phyloP scores from a whole-genome alignment of 2,797 vertebrate genomes.

The Craterocephalus amniculus region DNA sequence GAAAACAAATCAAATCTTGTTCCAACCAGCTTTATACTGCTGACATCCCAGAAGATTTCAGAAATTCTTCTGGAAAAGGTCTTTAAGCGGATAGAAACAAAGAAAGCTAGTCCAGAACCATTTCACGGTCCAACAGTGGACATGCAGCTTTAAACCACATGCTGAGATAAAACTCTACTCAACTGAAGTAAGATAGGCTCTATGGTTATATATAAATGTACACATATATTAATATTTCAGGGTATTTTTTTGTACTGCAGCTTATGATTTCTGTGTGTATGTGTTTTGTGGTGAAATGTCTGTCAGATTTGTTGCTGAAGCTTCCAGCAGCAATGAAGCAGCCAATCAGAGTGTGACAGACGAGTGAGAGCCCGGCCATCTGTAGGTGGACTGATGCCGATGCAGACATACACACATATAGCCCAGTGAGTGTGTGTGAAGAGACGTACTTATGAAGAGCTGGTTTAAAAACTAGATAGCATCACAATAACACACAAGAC shows the following conservation, averaged over 20 bases:
- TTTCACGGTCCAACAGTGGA: not conserved
- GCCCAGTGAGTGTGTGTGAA: conserved; percentile 1
- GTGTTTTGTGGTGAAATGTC: conserved; percentile 1
- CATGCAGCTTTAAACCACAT: not conserved
- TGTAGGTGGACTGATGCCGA: conserved; percentile 71
- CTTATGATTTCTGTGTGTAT: conserved; percentile 6
- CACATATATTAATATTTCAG: too few species aligned
- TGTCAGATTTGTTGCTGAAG: conserved; percentile 47
- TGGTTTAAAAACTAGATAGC: not conserved
- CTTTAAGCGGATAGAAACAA: not conserved
- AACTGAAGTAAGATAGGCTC: not conserved
- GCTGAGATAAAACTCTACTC: too few species aligned
- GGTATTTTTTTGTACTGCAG: not conserved
- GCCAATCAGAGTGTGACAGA: conserved; percentile 72
- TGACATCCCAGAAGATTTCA: too few species aligned
- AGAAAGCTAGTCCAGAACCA: not conserved
- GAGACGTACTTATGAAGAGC: not conserved
- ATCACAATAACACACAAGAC: not conserved
- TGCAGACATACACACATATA: conserved; percentile 31
- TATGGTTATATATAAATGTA: too few species aligned
- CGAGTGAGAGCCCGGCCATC: conserved; percentile 62
- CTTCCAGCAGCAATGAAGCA: conserved; percentile 63
- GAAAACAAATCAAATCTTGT: too few species aligned
- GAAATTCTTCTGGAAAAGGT: too few species aligned
- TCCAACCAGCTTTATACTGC: too few species aligned